Evolutionary conservation across 2,797 vertebrate species (phyloP).

Genomic region (Triplophysa bombifrons): DNA sequence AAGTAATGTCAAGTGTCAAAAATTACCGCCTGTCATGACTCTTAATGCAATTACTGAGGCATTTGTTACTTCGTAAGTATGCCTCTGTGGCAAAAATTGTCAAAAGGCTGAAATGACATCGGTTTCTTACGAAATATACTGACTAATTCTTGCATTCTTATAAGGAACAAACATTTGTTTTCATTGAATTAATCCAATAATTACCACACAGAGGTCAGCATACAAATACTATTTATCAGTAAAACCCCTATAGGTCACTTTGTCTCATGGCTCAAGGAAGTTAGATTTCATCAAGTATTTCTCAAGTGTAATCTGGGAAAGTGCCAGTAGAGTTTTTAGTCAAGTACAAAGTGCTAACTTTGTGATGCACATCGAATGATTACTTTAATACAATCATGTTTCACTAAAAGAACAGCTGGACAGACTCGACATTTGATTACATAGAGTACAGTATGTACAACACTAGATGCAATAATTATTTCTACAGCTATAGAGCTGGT

Average conservation of each 20-base stretch:
- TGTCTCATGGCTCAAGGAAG: constrained; percentile 31
- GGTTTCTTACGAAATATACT: not conserved
- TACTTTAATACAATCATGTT: not conserved
- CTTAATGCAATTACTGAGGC: constrained; percentile 11
- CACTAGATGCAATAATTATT: not conserved
- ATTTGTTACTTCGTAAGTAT: not conserved
- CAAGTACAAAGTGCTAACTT: not conserved
- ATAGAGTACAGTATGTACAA: not conserved
- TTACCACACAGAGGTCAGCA: not conserved
- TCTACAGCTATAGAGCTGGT: not conserved
- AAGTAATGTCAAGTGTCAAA: constrained; percentile 23
- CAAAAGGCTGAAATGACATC: not conserved
- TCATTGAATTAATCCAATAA: not conserved
- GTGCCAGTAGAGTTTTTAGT: constrained; percentile 14
- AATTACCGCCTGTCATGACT: not conserved
- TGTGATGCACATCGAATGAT: not conserved
- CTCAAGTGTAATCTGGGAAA: constrained; percentile 11
- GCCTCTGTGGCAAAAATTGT: not conserved
- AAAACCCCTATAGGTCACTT: not conserved
- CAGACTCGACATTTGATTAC: not conserved
- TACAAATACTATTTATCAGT: constrained; percentile 12
- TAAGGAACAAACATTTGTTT: not conserved
- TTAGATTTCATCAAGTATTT: constrained; percentile 14
- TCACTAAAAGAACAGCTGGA: not conserved
- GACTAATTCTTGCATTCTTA: no score